Conservation (phyloP, 2,797 vertebrate genomes). For the Emys orbicularis region DNA sequence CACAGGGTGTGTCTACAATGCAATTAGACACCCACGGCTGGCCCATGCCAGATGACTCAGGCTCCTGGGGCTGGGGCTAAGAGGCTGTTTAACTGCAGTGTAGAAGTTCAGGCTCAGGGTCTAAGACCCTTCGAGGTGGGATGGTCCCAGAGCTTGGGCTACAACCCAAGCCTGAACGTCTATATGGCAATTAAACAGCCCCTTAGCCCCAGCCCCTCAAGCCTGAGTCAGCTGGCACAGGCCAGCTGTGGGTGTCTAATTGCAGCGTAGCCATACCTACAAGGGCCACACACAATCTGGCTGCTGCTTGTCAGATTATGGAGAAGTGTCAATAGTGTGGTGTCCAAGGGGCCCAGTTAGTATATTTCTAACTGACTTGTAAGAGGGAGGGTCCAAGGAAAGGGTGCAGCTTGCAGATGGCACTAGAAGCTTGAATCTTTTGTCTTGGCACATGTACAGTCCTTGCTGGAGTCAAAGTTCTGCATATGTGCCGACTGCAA, state of each 20-base stretch:
- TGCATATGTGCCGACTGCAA: conserved; percentile 42
- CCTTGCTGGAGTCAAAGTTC: background rate
- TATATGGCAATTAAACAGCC: background rate
- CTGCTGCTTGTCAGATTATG: background rate
- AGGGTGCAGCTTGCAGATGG: background rate
- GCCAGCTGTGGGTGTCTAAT: background rate
- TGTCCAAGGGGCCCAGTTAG: background rate
- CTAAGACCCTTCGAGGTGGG: accelerated
- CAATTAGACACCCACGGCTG: background rate
- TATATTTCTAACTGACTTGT: background rate
- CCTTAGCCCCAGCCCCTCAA: background rate
- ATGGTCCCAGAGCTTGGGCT: background rate
- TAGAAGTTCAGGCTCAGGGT: background rate
- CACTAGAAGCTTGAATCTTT: background rate
- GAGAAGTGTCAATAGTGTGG: background rate
- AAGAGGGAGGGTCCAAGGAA: background rate
- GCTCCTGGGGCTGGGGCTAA: background rate
- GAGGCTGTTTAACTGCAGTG: background rate
- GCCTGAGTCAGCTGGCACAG: background rate
- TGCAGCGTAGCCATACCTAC: background rate
- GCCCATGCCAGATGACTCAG: no score
- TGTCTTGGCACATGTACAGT: background rate
- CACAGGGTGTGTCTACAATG: background rate
- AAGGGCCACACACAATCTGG: background rate
- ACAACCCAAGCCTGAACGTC: background rate